Percentiles rank a stretch among this genome's conserved stretches.
phyloP scores from a whole-genome alignment of 1,140 invertebrate species.

The Caenorhabditis remanei region DNA sequence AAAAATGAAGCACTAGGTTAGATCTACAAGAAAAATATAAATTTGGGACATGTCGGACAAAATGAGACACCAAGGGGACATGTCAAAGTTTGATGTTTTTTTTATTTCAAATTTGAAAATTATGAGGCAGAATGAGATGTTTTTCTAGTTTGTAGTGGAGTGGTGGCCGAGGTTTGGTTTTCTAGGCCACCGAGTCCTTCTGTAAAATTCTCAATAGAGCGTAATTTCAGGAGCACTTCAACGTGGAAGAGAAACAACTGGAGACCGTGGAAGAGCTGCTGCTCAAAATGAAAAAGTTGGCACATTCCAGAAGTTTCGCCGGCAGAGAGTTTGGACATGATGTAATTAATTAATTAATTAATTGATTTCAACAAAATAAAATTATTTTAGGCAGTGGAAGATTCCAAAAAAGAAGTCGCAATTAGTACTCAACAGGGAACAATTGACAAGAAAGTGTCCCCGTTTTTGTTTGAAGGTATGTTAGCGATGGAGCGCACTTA shows the following conservation, averaged over 20 bases:
- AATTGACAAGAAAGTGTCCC: constrained; percentile 54
- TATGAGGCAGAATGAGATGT: too few relatives aligned
- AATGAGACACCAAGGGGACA: too few relatives aligned
- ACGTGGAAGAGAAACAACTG: constrained; percentile 62
- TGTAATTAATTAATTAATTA: not conserved
- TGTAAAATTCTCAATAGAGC: too few relatives aligned
- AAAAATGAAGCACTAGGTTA: too few relatives aligned
- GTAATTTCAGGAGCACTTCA: constrained; percentile 64
- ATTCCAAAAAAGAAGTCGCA: constrained; percentile 59
- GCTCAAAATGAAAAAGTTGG: constrained; percentile 62
- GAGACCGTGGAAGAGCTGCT: constrained; percentile 62
- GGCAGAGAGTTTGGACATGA: constrained; percentile 65
- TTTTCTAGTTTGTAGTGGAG: too few relatives aligned
- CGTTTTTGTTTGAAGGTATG: constrained; percentile 67
- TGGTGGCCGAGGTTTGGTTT: too few relatives aligned
- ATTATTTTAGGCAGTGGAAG: constrained; percentile 62
- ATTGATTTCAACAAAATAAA: constrained; percentile 20
- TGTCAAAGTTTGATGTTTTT: too few relatives aligned
- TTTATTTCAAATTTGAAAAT: too few relatives aligned
- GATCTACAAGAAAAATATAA: too few relatives aligned
- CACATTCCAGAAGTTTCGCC: constrained; percentile 58
- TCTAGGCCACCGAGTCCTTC: too few relatives aligned
- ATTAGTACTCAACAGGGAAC: constrained; percentile 61
- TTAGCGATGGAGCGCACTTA: not conserved
- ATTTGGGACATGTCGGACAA: too few relatives aligned